Percentiles rank a stretch among this genome's conserved stretches.
phyloP scores from a whole-genome alignment of 2,888 invertebrate genomes.

The Dryobotodes eremita region DNA sequence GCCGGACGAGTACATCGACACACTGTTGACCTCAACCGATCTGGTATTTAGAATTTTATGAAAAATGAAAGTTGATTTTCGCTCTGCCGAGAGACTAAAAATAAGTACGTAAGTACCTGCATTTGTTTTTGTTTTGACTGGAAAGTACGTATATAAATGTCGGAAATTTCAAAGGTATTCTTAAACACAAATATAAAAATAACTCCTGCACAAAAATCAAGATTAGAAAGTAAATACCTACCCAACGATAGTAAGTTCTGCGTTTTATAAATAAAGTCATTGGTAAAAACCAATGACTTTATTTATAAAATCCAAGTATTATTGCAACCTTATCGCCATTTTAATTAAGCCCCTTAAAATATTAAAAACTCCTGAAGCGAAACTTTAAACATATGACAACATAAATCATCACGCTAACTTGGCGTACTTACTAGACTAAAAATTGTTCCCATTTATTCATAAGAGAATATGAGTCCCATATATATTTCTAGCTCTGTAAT shows the following conservation, averaged over 20 bases:
- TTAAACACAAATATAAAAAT: neutral
- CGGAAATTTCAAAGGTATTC: neutral
- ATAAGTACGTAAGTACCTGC: neutral
- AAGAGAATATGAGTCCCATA: constrained; percentile 82
- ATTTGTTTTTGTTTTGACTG: neutral
- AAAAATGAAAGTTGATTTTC: constrained; percentile 3
- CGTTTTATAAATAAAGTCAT: too few relatives aligned
- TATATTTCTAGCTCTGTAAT: constrained; percentile 85
- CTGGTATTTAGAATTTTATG: constrained; percentile 23
- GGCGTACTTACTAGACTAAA: constrained; percentile 79
- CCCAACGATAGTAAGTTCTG: too few relatives aligned
- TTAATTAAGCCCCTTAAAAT: constrained; percentile 31
- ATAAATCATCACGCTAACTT: constrained; percentile 74
- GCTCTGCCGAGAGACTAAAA: neutral
- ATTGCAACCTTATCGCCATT: constrained; percentile 5
- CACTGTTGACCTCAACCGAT: constrained; percentile 66
- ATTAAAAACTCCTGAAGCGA: constrained; percentile 59
- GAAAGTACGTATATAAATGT: neutral
- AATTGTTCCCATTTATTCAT: constrained; percentile 82
- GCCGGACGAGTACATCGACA: constrained; percentile 63
- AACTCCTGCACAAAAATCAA: neutral
- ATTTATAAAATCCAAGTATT: neutral
- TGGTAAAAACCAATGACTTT: neutral
- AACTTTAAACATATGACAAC: constrained; percentile 65
- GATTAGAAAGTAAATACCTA: too few relatives aligned